Conservation (phyloP, 2,888 invertebrate genomes). For the Scotopteryx bipunctaria region DNA sequence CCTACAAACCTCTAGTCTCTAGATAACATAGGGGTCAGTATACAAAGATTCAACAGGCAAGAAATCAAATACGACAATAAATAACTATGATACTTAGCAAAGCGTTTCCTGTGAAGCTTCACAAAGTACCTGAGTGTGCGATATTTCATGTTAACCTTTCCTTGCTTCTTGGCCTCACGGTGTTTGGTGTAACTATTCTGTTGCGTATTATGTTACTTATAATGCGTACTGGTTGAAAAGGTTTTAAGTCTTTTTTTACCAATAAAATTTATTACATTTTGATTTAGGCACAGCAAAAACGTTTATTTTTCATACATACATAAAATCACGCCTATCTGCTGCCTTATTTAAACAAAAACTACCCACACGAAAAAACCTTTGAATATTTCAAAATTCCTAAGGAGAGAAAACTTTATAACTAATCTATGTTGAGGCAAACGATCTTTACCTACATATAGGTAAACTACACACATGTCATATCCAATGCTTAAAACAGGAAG, state of each 20-base stretch:
- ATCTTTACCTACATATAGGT: too few species aligned
- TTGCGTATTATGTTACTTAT: slow-evolving; percentile 10
- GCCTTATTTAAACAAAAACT: too few species aligned
- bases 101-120: slow-evolving; percentile 46
- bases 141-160: slow-evolving; percentile 63
- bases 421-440: neutral
- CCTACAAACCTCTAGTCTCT: too few species aligned
- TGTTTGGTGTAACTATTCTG: slow-evolving; percentile 40
- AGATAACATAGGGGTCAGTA: slow-evolving; percentile 3
- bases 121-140: slow-evolving; percentile 39
- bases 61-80: slow-evolving; percentile 28
- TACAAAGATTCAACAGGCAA: neutral
- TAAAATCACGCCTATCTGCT: too few species aligned
- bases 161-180: slow-evolving; percentile 56
- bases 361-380: too few species aligned
- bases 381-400: too few species aligned
- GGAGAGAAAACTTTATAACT: neutral
- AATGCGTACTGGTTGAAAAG: neutral
- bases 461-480: slow-evolving; percentile 31
- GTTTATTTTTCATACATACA: too few species aligned
- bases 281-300: too few species aligned
- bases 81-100: slow-evolving; percentile 34
- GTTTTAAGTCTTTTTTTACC: neutral
- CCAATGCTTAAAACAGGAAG: slow-evolving; percentile 51
- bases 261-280: too few species aligned